These are phyloP conservation scores for Periophthalmus magnuspinnatus DNA, from an alignment of 2,797 vertebrate species.

Conservation along the genomic window DNA sequence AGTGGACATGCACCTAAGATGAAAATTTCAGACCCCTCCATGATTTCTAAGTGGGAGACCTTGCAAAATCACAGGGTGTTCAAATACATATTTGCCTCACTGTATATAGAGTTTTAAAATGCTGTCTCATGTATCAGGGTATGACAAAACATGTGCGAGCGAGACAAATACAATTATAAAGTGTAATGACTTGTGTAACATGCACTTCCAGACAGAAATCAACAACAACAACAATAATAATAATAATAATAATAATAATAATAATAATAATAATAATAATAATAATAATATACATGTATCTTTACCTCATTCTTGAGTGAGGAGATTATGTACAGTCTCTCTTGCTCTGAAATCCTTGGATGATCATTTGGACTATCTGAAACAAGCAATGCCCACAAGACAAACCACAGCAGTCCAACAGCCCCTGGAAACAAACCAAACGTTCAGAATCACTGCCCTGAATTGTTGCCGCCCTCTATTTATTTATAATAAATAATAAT, in stretches of 20 bases:
- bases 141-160: neutral
- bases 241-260: no score
- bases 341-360: constrained; percentile 83
- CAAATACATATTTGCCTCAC: no score
- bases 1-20: no score
- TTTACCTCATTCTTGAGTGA: constrained; percentile 90
- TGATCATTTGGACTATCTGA: constrained; percentile 88
- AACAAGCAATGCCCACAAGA: constrained; percentile 86
- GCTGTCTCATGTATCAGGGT: constrained; percentile 16
- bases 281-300: neutral
- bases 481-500: neutral
- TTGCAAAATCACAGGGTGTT: no score
- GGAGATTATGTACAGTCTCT: constrained; percentile 87
- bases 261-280: no score
- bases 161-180: neutral
- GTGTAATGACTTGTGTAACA: constrained; percentile 15
- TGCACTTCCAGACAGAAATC: neutral
- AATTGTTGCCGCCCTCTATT: neutral
- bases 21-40: no score
- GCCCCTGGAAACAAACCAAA: constrained; percentile 63
- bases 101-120: neutral
- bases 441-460: neutral
- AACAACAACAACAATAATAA: no score
- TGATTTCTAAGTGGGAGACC: no score
- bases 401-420: constrained; percentile 90